Evolutionary conservation across 2,888 invertebrate species (phyloP), one percentile per base, ranked within the genome.

Genomic region (Caprella mutica): DNA sequence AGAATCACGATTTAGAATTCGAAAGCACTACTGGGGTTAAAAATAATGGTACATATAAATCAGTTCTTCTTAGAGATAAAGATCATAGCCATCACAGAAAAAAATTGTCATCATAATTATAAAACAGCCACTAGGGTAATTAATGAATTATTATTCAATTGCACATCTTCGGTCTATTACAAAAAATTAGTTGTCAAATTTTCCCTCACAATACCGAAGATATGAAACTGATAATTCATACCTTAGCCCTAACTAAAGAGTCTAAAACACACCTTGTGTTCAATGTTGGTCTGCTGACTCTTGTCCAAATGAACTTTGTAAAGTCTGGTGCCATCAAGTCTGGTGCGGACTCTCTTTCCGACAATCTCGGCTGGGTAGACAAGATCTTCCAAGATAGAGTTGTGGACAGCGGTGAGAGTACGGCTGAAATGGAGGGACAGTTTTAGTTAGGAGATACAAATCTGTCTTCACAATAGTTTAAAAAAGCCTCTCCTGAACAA

Each of bases 351-450:
- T 67, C 98, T 82, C 77, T 96, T 97, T 72, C 98, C 98, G 40
- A 98, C 96, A 70, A 98, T 96, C 78, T 98, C 98, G 54, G 98
- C 96, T 27, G 98, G 98, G 77, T 87, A 97, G 59, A 97, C 96
- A 69, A 98, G 78, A 77, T 98, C 98, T 73, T 96, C 94, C 65
- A 98, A 78, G 70, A 97, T 90, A 57, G 91, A 88, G 73, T 98
- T 96, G 71, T 98, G 97, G 38, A 98, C 98, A 68, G 94, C 83
- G 55, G 97, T 98, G 69, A 98, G 78, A 48, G 97, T 98, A 70
- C 98, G 82, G 69, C 82, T 81, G 67, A 8, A 73, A 69, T 60
- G 42, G 62, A 38, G 24, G 35, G 55, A 23, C 19, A 38, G 40
- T 14, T 35, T 35, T 35, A 12, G 14, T 35, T 35, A 35, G 12